Evolutionary conservation across 1,140 invertebrate genomes (phyloP).

Genomic region (Drosophila sucinea): DNA sequence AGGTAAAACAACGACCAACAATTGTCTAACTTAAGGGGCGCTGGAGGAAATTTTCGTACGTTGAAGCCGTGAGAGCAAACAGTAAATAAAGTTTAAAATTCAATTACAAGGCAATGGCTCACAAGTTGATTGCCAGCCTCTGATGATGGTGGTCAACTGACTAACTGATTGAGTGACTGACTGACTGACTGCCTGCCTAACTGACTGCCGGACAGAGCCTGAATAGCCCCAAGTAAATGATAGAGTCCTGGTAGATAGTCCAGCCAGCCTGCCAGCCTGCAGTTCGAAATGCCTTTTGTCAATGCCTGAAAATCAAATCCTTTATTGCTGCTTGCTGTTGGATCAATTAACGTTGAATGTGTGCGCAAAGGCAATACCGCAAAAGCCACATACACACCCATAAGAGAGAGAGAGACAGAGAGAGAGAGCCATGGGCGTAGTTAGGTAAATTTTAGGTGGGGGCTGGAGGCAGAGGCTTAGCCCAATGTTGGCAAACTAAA

Average conservation of each 20-base stretch:
- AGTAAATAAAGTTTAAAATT: slow-evolving; percentile 80
- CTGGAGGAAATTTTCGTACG: slow-evolving; percentile 27
- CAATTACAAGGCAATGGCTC: slow-evolving; percentile 74
- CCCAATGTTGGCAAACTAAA: not conserved
- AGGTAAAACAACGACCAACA: slow-evolving; percentile 12
- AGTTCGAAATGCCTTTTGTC: slow-evolving; percentile 67
- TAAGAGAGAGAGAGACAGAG: slow-evolving; percentile 5
- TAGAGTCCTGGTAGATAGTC: slow-evolving; percentile 50
- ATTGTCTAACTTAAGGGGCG: slow-evolving; percentile 48
- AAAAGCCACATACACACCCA: slow-evolving; percentile 64
- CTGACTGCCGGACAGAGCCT: slow-evolving; percentile 22
- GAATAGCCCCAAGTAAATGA: slow-evolving; percentile 55
- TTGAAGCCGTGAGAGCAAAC: slow-evolving; percentile 44
- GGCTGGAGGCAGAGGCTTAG: not conserved
- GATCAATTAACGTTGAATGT: slow-evolving; percentile 81
- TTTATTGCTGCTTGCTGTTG: slow-evolving; percentile 80
- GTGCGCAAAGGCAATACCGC: slow-evolving; percentile 74
- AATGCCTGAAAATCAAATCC: slow-evolving; percentile 77
- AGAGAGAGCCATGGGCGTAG: not conserved
- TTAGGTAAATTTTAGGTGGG: not conserved
- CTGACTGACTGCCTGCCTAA: slow-evolving; percentile 29
- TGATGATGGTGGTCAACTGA: slow-evolving; percentile 17
- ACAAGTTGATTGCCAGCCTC: slow-evolving; percentile 65
- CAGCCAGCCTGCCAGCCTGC: slow-evolving; percentile 1
- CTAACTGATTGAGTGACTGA: slow-evolving; percentile 23